Evolutionary conservation across 2,113 vertebrate species (phyloP).

Genomic region (Centrocercus urophasianus): DNA sequence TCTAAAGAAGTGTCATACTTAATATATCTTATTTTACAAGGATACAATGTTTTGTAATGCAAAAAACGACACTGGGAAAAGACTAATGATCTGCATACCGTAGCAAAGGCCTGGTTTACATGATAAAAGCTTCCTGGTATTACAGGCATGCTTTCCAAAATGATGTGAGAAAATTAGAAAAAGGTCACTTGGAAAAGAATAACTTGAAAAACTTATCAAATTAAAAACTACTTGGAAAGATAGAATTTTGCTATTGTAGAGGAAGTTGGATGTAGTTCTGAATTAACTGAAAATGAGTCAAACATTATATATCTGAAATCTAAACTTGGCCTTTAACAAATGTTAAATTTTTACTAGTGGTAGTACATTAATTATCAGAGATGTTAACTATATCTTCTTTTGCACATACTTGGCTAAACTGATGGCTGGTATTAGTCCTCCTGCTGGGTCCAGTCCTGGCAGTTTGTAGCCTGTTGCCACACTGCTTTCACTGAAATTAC

Average conservation of each 20-base stretch:
- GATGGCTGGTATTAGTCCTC: rapidly evolving
- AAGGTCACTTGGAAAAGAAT: neutral
- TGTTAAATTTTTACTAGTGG: neutral
- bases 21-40: neutral
- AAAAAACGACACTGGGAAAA: neutral
- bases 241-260: neutral
- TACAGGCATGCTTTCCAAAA: neutral
- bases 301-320: neutral
- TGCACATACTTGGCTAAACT: neutral
- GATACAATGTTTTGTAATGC: neutral
- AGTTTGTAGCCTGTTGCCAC: neutral
- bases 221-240: rapidly evolving
- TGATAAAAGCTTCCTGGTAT: neutral
- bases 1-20: neutral
- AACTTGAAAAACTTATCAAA: neutral
- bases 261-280: rapidly evolving
- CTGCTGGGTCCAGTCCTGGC: neutral
- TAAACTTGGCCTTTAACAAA: neutral
- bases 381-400: neutral
- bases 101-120: neutral
- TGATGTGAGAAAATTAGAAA: neutral
- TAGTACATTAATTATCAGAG: neutral
- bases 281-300: neutral
- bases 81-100: neutral
- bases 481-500: neutral